Evolutionary conservation across 2,797 vertebrate species (phyloP), one percentile per base, ranked within the genome.

Genomic region (Epinephelus malabaricus): DNA sequence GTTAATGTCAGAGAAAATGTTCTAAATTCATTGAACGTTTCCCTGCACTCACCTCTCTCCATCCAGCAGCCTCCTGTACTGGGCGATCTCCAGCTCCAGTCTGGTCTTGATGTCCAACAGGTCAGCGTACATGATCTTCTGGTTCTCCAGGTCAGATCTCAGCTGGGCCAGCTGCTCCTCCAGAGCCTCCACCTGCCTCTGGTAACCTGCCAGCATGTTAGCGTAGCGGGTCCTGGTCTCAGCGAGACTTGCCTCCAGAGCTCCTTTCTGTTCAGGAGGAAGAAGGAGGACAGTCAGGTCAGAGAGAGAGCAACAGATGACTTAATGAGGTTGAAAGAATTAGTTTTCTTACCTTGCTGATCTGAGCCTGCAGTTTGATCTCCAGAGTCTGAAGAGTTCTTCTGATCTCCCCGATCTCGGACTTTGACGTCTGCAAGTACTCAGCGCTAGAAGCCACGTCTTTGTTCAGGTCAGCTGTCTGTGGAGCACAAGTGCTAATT

Each of bases 351-450:
- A 97, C 97, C 93, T 89, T 95, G 83, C 89, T 96, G 61, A 89
- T 50, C 45, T 95, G 91, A 4, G 95, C 83, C 90, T 97, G 95
- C 78, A 97, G 92, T 77, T 97, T 95, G 1, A 97, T 96, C 89
- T 96, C 95, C 79, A 97, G 89, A 46, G 89, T 79, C 89, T 97
- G 96, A 3, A 96, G 63, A 1, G 38, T 87, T n/a, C 76, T 49
- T 63, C 62, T 84, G 72, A 88, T 13, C 7, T 70, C 61, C 5
- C 17, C 68, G 54, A 89, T 43, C 81, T 92, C 79, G 6, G 81
- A 77, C 38, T 14, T 73, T 47, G 91, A 83, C 2, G 84, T 73
- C 23, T 84, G 67, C 43, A 92, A 67, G 4, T 21, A 82, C 40
- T 84, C 82, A 0, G 83, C 80, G 34, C 74, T 78, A 17, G 64